Evolutionary conservation across 2,113 vertebrate species (phyloP).

Genomic region (Illadopsis cleaveri): DNA sequence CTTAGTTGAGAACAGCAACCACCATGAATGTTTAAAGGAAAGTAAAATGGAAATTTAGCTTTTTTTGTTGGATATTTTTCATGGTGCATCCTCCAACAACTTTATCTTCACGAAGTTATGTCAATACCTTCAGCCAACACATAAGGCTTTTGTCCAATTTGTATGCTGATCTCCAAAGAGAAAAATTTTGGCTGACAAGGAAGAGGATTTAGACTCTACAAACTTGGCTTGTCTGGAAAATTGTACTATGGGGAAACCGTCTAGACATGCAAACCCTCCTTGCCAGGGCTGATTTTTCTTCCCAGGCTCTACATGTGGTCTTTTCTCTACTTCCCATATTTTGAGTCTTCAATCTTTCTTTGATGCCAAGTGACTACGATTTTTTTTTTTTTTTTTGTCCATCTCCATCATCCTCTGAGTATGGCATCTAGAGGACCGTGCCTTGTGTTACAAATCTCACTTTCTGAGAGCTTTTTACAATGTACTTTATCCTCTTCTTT

Average conservation of each 20-base stretch:
- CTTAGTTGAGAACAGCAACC: background rate
- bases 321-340: background rate
- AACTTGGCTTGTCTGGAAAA: background rate
- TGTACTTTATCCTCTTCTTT: background rate
- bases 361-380: background rate
- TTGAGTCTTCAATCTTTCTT: background rate
- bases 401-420: background rate
- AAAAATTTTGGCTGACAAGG: background rate
- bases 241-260: background rate
- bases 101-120: background rate
- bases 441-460: background rate
- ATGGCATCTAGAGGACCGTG: background rate
- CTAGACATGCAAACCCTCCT: background rate
- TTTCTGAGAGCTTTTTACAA: background rate
- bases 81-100: background rate
- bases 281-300: constrained; percentile 7
- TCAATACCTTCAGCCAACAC: background rate
- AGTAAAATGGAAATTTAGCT: background rate
- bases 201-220: background rate
- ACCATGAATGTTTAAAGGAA: background rate
- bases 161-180: background rate
- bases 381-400: background rate
- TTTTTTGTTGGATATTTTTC: background rate
- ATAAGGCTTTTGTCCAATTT: background rate
- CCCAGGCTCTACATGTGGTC: background rate